Base-by-base conservation (phyloP, 2,888 invertebrate genomes). In the Leptinotarsa rubiginosa region DNA sequence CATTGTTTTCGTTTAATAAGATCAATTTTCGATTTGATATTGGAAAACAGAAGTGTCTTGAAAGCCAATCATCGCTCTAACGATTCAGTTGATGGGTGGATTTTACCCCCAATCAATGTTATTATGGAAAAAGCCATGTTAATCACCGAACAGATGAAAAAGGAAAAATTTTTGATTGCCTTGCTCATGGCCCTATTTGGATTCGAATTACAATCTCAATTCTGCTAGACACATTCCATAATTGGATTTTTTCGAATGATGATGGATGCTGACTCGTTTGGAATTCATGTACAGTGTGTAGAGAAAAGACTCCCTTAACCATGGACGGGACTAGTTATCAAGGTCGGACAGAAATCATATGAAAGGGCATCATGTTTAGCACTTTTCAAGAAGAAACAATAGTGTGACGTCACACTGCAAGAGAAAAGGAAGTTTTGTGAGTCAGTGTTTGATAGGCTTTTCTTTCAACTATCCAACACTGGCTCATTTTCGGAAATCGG, bases 41-140 rank as follows among this genome's bases (percentile, higher is more conserved):
- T 69, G 69, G 69, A 69, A 70, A 73, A 66, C 65, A 73, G 65
- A 69, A 73, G 25, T 25, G 49, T 64, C 69, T 73, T 69, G 65
- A 49, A 47, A 47, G 49, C 69, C 73, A 70, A 73, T 73, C 66
- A 73, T 69, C 31, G 56, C 31, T 56, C 41, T 50, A 65, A 49
- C 25, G 52, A 25, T 50, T 73, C 69, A 15, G 56, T 69, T 54
- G 73, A 69, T 73, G 56, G 20, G 12, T 47, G 65, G 54, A 69
- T 67, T 68, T 20, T 1, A 15, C 56, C 56, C 56, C 56, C 15
- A 56, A 22, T 22, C 20, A 22, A 56, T 16, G 22, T 56, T 22
- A 13, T 22, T 56, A 56, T 41, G 25, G n/a, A 41, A 62, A 62
- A 62, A 62, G 62, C 62, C 62, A 62, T 62, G 41, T 31, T 62